A percentile compares a stretch with the other conserved stretches of the same genome.
Evolutionary conservation across 2,888 invertebrate species (phyloP).

Genomic region (Drosophila demipolita): DNA sequence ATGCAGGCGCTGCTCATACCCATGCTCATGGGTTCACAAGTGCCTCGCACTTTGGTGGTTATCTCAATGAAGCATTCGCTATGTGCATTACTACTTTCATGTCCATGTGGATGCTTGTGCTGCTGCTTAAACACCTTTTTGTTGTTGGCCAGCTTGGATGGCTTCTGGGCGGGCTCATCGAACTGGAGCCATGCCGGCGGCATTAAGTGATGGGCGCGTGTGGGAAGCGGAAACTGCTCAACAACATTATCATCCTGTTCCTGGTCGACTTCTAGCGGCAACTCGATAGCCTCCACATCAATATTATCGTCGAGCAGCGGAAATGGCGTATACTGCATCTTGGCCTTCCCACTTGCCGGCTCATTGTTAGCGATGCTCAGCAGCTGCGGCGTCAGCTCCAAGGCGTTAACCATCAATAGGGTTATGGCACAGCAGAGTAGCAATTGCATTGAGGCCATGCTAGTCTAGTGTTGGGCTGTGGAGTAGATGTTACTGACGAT

Average conservation of each 20-base stretch:
- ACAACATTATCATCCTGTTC: conserved; percentile 36
- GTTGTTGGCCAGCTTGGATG: conserved; percentile 20
- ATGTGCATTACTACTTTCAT: conserved; percentile 28
- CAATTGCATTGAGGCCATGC: conserved; percentile 71
- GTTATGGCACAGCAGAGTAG: conserved; percentile 63
- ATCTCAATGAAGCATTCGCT: conserved; percentile 81
- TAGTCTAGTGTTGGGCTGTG: conserved; percentile 49
- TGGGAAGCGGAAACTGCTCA: conserved; percentile 32
- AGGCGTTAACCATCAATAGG: conserved; percentile 60
- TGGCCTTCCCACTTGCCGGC: conserved; percentile 58
- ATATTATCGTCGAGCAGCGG: conserved; percentile 59
- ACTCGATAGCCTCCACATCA: conserved; percentile 64
- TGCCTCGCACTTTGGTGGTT: conserved; percentile 79
- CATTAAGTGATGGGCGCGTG: conserved; percentile 51
- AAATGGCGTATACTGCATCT: conserved; percentile 63
- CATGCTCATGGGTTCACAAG: conserved; percentile 80
- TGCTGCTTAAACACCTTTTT: conserved; percentile 59
- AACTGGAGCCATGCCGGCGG: conserved; percentile 73
- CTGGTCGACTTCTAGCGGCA: conserved; percentile 68
- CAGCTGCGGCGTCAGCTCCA: conserved; percentile 73
- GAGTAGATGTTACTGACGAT: background rate
- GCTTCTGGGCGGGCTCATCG: conserved; percentile 64
- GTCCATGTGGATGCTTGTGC: conserved; percentile 53
- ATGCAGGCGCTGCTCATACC: conserved; percentile 80
- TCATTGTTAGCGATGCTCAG: conserved; percentile 57